Percentiles rank a stretch among this genome's conserved stretches.
Conservation (phyloP, 2,113 vertebrate genomes). For the Saguinus imperator region DNA sequence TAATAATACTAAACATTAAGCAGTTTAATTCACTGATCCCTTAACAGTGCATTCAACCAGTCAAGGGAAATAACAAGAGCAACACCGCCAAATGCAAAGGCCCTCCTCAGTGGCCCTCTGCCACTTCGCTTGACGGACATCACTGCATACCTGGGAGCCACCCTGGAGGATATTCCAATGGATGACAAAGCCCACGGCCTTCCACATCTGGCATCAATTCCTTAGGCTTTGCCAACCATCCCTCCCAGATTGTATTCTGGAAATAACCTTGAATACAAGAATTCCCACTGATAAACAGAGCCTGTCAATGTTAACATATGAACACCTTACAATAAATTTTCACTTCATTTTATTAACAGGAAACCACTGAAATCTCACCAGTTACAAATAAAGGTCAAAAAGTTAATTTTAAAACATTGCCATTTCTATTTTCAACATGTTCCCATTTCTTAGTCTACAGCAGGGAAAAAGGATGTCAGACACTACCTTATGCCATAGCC, state of each 20-base stretch:
- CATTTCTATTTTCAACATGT: not conserved
- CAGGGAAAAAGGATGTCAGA: not conserved
- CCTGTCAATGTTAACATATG: not conserved
- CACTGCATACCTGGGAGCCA: not conserved
- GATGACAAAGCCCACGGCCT: not conserved
- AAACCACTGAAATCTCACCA: not conserved
- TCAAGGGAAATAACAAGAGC: not conserved
- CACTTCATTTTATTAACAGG: not conserved
- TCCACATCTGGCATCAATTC: too few relatives aligned
- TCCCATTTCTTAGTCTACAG: not conserved
- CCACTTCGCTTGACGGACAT: too few relatives aligned
- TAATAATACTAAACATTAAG: not conserved
- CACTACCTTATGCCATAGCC: not conserved
- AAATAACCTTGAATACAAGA: not conserved
- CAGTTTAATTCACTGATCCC: not conserved
- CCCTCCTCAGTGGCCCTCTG: not conserved
- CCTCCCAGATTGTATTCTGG: not conserved
- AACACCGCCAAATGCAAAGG: not conserved
- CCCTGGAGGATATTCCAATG: accelerated
- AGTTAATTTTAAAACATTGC: not conserved
- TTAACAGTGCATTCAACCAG: not conserved
- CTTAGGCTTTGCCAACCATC: not conserved
- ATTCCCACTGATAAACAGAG: not conserved
- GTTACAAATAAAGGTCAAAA: not conserved
- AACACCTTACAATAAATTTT: not conserved